phyloP scores from a whole-genome alignment of 2,113 vertebrate species.

The Callithrix jacchus region DNA sequence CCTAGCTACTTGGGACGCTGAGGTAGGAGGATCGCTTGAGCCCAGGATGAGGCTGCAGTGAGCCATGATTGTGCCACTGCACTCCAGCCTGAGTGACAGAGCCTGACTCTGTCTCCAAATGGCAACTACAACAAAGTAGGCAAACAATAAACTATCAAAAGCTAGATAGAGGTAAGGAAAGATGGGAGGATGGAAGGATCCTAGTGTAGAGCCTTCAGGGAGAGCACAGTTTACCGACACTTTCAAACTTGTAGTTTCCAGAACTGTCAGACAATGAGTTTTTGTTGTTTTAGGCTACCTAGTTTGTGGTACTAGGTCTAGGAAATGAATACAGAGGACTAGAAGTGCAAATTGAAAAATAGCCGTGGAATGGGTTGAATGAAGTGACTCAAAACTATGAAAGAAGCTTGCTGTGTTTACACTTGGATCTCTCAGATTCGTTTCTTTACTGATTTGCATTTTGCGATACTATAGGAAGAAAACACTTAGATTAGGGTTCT shows the following conservation, averaged over 20 bases:
- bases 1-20: no score
- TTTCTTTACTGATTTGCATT: neutral
- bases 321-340: neutral
- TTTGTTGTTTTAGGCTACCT: neutral
- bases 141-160: neutral
- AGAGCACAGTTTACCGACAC: neutral
- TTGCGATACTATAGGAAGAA: neutral
- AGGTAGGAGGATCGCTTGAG: no score
- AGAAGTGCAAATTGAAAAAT: neutral
- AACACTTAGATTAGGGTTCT: neutral
- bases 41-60: no score
- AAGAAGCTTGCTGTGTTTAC: neutral
- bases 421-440: neutral
- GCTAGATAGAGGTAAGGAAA: neutral
- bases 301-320: neutral
- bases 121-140: neutral
- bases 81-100: no score
- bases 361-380: neutral
- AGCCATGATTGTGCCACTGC: no score
- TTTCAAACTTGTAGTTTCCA: neutral
- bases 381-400: neutral
- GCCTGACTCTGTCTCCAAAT: no score
- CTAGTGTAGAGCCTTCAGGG: neutral
- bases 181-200: neutral
- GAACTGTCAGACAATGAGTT: neutral